phyloP scores from a whole-genome alignment of 2,888 invertebrate genomes.

The Galerucella pusilla region DNA sequence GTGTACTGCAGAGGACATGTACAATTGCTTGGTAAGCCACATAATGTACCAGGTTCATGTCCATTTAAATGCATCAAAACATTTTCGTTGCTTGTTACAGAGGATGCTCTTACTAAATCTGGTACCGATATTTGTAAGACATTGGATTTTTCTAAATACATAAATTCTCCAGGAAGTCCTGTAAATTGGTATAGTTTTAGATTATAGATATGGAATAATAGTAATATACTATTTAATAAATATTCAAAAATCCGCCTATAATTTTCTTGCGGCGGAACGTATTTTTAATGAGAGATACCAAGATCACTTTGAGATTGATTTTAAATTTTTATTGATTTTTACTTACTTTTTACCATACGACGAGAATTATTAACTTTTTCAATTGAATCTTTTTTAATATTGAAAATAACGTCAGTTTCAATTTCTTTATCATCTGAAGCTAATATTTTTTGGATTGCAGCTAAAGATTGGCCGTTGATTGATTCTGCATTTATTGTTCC shows the following conservation, averaged over 20 bases:
- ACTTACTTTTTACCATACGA: conserved; percentile 50
- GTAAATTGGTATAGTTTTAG: conserved; percentile 16
- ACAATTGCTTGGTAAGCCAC: conserved; percentile 56
- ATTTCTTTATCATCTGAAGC: conserved; percentile 47
- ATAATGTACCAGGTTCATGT: conserved; percentile 53
- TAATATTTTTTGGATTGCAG: conserved; percentile 52
- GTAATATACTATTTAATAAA: too few species aligned
- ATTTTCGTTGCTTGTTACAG: conserved; percentile 50
- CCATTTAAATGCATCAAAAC: conserved; percentile 55
- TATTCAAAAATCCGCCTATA: too few species aligned
- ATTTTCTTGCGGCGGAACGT: too few species aligned
- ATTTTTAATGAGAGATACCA: too few species aligned
- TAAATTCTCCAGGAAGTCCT: conserved; percentile 57
- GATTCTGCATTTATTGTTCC: conserved; percentile 54
- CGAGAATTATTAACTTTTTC: conserved; percentile 48
- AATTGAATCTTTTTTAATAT: conserved; percentile 50
- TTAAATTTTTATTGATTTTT: conserved; percentile 23
- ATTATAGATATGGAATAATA: too few species aligned
- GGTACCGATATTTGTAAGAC: conserved; percentile 55
- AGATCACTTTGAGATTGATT: too few species aligned
- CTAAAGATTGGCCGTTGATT: conserved; percentile 57
- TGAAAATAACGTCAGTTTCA: conserved; percentile 52
- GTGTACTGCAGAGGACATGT: conserved; percentile 58
- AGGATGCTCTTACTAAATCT: conserved; percentile 53
- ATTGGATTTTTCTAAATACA: conserved; percentile 60